Base-by-base conservation (phyloP, 2,888 invertebrate genomes). In the Metallyticus violacea region DNA sequence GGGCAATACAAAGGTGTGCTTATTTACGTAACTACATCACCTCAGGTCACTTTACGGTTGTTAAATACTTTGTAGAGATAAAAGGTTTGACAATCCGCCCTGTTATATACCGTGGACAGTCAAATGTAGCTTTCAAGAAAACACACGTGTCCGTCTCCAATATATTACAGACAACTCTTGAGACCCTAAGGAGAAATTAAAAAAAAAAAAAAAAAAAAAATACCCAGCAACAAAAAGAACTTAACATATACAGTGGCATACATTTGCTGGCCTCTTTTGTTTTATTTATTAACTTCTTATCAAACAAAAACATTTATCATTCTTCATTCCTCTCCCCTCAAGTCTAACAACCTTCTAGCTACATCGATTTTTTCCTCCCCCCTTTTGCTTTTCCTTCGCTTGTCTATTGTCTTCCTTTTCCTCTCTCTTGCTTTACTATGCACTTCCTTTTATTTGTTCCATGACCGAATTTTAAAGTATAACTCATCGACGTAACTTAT, bases 401-500 rank as follows among this genome's bases (percentile, higher is more conserved):
- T 22, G 77, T 79, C 30, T 77, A 77, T 77, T 26, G 78, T n/a
- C 77, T 62, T 62, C 40, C 40, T n/a, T n/a, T n/a, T 62, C 40
- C 40, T 22, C 40, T 15, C 40, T 26, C 27, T 22, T 26, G 26
- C 26, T 62, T 81, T 25, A 25, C 81, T 40, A n/a, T 25, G 26
- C 40, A 81, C 26, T 25, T 62, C 76, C 76, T 76, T 2, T 76
- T 76, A n/a, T 28, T 26, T 79, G 78, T 40, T 85, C 78, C 82
- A 85, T 82, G 83, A 81, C 80, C 83, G 76, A 79, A 83, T 88
- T 86, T 85, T 80, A 83, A 82, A 88, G 85, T 78, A 87, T 87
- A 88, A 86, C 88, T 88, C 88, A 88, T 81, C 84, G 88, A 84
- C 84, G 85, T 85, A 87, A 88, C 87, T 87, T 85, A 87, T 86